These are phyloP conservation scores for Sweltsa coloradensis DNA, from an alignment of 1,140 invertebrate species.

Conservation along the genomic window DNA sequence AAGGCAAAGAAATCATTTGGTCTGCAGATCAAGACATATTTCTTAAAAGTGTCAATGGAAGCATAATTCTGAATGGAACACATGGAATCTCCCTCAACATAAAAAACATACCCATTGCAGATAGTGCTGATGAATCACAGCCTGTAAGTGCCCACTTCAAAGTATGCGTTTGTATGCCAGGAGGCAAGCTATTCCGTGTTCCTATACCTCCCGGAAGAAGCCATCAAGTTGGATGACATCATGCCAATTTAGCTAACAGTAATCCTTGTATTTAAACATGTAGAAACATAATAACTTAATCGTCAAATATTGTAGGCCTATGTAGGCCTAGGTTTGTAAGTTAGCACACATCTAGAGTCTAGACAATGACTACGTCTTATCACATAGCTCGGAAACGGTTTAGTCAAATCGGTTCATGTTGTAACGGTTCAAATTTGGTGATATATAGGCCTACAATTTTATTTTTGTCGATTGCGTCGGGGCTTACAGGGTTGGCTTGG, in stretches of 20 bases:
- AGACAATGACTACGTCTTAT: too few relatives aligned
- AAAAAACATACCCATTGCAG: constrained; percentile 52
- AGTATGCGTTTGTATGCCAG: constrained; percentile 77
- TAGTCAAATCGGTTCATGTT: too few relatives aligned
- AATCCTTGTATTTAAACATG: constrained; percentile 51
- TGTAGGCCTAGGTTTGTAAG: too few relatives aligned
- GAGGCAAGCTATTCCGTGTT: constrained; percentile 67
- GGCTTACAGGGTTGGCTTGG: too few relatives aligned
- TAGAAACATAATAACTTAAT: too few relatives aligned
- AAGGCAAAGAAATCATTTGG: constrained; percentile 47
- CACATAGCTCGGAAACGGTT: too few relatives aligned
- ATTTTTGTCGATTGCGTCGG: too few relatives aligned
- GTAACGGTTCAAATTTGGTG: too few relatives aligned
- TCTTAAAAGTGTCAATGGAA: constrained; percentile 66
- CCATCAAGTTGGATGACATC: constrained; percentile 33
- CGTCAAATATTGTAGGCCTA: too few relatives aligned
- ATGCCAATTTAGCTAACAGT: constrained; percentile 36
- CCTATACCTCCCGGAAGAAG: constrained; percentile 38
- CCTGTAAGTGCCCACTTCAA: constrained; percentile 54
- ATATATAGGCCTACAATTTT: too few relatives aligned
- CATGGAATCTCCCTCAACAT: constrained; percentile 60
- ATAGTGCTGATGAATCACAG: constrained; percentile 27
- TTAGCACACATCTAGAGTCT: too few relatives aligned
- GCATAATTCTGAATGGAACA: constrained; percentile 53
- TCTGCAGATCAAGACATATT: constrained; percentile 67